phyloP scores from a whole-genome alignment of 1,140 invertebrate species.

The Drosophila navojoa region DNA sequence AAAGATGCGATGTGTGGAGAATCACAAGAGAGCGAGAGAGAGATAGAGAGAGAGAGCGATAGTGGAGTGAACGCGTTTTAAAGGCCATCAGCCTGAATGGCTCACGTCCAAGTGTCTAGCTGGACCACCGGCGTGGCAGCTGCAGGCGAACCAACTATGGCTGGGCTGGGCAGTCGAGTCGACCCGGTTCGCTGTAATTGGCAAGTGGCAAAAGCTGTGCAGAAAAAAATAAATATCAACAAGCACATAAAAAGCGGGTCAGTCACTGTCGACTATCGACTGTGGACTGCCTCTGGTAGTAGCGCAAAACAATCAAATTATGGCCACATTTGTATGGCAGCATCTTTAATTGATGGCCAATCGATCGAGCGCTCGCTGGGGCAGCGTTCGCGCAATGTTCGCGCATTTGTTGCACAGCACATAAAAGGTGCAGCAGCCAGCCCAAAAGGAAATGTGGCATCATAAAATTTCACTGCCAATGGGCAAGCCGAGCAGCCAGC shows the following conservation, averaged over 20 bases:
- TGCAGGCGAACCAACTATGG: conserved; percentile 22
- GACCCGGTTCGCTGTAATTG: conserved; percentile 61
- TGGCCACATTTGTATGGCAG: conserved; percentile 59
- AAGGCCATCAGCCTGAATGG: conserved; percentile 42
- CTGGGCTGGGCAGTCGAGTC: conserved; percentile 11
- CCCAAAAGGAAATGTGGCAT: conserved; percentile 55
- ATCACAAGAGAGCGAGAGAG: conserved; percentile 10
- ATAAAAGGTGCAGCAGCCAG: conserved; percentile 38
- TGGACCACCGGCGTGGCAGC: conserved; percentile 64
- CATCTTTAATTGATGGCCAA: conserved; percentile 71
- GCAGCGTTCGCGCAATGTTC: conserved; percentile 36
- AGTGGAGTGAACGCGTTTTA: conserved; percentile 54
- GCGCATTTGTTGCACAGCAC: conserved; percentile 53
- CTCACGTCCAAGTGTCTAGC: conserved; percentile 65
- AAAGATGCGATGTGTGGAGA: conserved; percentile 22
- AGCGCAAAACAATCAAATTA: conserved; percentile 73
- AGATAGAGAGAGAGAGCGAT: background rate
- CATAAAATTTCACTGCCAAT: conserved; percentile 77
- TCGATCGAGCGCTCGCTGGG: background rate
- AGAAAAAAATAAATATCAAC: background rate
- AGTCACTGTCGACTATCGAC: conserved; percentile 36
- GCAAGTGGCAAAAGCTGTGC: conserved; percentile 71
- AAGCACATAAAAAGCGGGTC: conserved; percentile 73
- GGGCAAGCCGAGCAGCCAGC: conserved; percentile 18
- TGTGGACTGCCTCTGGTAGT: background rate